A percentile compares a stretch with the other conserved stretches of the same genome.
phyloP scores from a whole-genome alignment of 2,113 vertebrate species.

The Mystacornis crossleyi region DNA sequence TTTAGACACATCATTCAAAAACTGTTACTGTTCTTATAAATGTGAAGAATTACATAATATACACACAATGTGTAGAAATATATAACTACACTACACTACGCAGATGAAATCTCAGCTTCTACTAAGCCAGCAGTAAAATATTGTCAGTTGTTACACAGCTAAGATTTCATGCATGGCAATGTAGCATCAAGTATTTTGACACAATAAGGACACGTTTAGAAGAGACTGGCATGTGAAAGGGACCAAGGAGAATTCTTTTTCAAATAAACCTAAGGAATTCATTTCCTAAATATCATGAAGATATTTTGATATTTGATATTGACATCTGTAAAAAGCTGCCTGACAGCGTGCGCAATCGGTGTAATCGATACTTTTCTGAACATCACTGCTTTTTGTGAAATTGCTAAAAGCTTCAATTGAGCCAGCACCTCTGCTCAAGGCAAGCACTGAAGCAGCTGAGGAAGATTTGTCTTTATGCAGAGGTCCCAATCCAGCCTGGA shows the following conservation, averaged over 20 bases:
- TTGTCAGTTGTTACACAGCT: background rate
- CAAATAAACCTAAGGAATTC: background rate
- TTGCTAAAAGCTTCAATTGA: background rate
- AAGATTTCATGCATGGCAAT: background rate
- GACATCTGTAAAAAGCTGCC: background rate
- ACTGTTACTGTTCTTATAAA: background rate
- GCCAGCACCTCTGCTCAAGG: background rate
- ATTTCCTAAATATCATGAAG: background rate
- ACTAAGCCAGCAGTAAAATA: background rate
- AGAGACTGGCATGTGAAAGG: background rate
- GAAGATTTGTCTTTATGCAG: background rate
- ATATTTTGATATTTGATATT: background rate
- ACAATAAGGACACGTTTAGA: accelerated
- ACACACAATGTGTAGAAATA: background rate
- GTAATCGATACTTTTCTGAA: background rate
- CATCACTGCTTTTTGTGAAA: background rate
- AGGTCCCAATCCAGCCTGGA: background rate
- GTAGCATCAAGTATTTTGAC: no score
- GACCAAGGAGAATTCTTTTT: background rate
- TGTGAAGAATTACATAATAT: background rate
- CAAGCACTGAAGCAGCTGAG: background rate
- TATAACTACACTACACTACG: no score
- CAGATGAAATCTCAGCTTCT: background rate
- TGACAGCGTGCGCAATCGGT: no score
- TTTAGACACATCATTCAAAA: background rate